Conservation (phyloP, 2,113 vertebrate genomes). For the Holacanthus passer region DNA sequence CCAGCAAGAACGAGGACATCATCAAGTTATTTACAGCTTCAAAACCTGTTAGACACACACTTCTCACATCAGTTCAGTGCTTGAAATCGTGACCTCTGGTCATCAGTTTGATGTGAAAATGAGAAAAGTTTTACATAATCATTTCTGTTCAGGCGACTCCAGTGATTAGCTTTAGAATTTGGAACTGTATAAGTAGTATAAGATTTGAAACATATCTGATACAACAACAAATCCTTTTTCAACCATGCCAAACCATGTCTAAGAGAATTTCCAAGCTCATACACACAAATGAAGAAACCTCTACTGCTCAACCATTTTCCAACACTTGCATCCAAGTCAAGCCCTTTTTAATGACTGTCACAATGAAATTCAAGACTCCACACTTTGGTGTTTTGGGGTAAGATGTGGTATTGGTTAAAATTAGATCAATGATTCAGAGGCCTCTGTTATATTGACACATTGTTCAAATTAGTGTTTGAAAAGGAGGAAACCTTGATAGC, state of each 20-base stretch:
- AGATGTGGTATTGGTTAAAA: not conserved
- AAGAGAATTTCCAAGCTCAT: not conserved
- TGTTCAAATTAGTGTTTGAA: not conserved
- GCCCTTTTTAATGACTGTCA: not conserved
- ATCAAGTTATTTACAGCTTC: conserved; percentile 59
- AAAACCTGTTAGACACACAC: conserved; percentile 32
- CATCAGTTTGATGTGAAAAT: conserved; percentile 5
- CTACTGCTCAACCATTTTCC: not conserved
- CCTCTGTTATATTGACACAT: not conserved
- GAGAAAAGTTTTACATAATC: not conserved
- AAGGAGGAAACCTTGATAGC: not conserved
- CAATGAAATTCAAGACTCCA: not conserved
- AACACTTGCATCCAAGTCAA: not conserved
- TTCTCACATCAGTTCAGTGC: conserved; percentile 3
- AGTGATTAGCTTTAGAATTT: not conserved
- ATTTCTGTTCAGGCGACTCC: not conserved
- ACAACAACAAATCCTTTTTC: not conserved
- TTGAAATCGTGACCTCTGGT: conserved; percentile 21
- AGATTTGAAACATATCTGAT: not conserved
- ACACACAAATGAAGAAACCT: conserved; percentile 6
- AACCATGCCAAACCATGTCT: not conserved
- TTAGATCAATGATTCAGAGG: not conserved
- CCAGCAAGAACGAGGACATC: conserved; percentile 45
- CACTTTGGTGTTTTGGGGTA: not conserved
- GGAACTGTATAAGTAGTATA: not conserved